Percentiles rank a stretch among this genome's conserved stretches.
These are phyloP conservation scores for Spodoptera exigua DNA, from an alignment of 2,888 invertebrate species.

Conservation along the genomic window DNA sequence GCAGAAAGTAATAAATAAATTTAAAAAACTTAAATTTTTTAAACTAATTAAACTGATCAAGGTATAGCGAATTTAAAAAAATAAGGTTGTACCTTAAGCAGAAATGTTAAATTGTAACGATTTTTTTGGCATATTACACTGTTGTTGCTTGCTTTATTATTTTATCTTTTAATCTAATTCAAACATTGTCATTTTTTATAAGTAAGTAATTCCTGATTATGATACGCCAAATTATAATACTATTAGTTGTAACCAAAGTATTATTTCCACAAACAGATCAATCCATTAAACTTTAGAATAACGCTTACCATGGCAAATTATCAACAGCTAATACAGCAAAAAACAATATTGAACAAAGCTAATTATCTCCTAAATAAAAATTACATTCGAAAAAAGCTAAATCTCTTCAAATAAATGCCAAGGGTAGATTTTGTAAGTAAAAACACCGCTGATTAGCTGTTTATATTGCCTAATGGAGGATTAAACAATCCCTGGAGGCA, in stretches of 20 bases:
- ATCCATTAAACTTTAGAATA: too few species aligned
- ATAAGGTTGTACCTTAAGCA: too few species aligned
- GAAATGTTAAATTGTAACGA: too few species aligned
- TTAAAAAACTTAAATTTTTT: constrained; percentile 11
- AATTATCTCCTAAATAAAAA: background rate
- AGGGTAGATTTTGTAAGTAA: constrained; percentile 13
- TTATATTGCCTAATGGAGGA: constrained; percentile 36
- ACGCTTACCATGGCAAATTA: background rate
- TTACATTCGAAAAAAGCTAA: background rate
- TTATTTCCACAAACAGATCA: too few species aligned
- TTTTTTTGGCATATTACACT: too few species aligned
- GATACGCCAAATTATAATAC: too few species aligned
- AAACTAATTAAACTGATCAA: background rate
- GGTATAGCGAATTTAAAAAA: constrained; percentile 4
- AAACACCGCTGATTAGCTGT: constrained; percentile 36
- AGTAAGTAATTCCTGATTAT: too few species aligned
- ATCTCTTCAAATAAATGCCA: constrained; percentile 11
- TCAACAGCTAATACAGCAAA: background rate
- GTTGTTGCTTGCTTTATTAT: too few species aligned
- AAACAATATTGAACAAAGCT: background rate
- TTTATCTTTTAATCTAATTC: too few species aligned
- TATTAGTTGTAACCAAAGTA: too few species aligned
- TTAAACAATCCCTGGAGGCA: constrained; percentile 18
- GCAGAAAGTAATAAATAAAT: constrained; percentile 11
- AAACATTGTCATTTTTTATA: too few species aligned